A percentile compares a stretch with the other conserved stretches of the same genome.
Evolutionary conservation across 2,113 vertebrate species (phyloP).

Genomic region (Azemiops feae): DNA sequence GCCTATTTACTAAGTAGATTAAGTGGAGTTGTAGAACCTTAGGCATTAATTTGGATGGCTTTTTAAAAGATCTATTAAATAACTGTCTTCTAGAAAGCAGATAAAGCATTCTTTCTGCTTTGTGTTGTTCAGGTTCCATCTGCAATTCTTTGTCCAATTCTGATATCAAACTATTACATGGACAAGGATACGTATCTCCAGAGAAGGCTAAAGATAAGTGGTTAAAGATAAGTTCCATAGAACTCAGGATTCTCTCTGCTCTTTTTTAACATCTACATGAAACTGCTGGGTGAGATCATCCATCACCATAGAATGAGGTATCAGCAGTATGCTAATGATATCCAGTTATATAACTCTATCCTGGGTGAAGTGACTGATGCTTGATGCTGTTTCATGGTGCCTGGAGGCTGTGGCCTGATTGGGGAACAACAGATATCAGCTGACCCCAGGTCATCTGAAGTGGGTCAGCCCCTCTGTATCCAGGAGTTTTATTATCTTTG

Average conservation of each 20-base stretch:
- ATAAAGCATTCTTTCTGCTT: neutral
- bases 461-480: neutral
- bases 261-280: neutral
- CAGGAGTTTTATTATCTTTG: neutral
- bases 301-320: neutral
- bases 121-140: neutral
- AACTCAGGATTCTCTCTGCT: neutral
- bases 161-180: neutral
- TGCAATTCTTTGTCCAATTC: neutral
- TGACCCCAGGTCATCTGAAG: neutral
- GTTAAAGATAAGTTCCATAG: neutral
- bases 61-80: neutral
- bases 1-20: slow-evolving; percentile 61
- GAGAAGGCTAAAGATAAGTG: neutral
- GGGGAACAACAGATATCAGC: neutral
- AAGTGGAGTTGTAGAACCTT: slow-evolving; percentile 66
- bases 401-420: neutral
- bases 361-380: neutral
- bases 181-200: neutral
- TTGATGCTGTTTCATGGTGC: neutral
- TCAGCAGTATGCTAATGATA: neutral
- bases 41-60: slow-evolving; percentile 55
- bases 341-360: neutral
- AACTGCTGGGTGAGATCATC: neutral
- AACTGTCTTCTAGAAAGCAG: neutral